Evolutionary conservation across 2,888 invertebrate species (phyloP), one percentile per base, ranked within the genome.

Genomic region (Caenorhabditis sulstoni): DNA sequence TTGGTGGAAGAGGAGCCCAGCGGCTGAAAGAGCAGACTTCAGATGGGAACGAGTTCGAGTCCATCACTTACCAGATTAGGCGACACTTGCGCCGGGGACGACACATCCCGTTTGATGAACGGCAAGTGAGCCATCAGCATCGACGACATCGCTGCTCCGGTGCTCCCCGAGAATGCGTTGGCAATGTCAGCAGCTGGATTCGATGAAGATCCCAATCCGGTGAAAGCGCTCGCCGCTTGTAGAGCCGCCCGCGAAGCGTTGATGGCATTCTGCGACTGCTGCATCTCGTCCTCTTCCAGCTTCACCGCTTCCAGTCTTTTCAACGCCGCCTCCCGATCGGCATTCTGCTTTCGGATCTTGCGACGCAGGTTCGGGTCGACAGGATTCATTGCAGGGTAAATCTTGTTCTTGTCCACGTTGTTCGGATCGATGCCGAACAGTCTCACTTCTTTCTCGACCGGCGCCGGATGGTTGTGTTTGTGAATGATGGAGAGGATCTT

Each of bases 321-420:
- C 11, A 47, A 44, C 4, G 71, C 71, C 2, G 64, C 62, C 23
- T 71, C 71, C 35, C 14, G 14, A 1, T 71, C 71, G 4, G 71
- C 71, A 3, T 41, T 47, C 41, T 71, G 71, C 39, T 73, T 73
- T 3, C 73, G 57, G 12, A 73, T 73, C 29, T 65, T 64, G n/a
- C 73, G 29, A 11, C 73, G 57, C 1, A 20, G 41, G 29, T 64
- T 73, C 29, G 50, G 64, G 22, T 73, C 64, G 16, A 58, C 58
- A 0, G 52, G n/a, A 16, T 50, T 64, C 11, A 50, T 50, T 1
- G 64, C 64, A 9, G 64, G 35, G 45, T 73, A 73, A 5, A 73
- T 64, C 5, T 47, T 50, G 22, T 64, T 65, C 8, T 9, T 49
- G 8, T 64, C 64, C 41, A 58, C 16, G 0, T 7, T 18, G 1